phyloP scores from a whole-genome alignment of 2,113 vertebrate genomes.

The Bucco capensis region DNA sequence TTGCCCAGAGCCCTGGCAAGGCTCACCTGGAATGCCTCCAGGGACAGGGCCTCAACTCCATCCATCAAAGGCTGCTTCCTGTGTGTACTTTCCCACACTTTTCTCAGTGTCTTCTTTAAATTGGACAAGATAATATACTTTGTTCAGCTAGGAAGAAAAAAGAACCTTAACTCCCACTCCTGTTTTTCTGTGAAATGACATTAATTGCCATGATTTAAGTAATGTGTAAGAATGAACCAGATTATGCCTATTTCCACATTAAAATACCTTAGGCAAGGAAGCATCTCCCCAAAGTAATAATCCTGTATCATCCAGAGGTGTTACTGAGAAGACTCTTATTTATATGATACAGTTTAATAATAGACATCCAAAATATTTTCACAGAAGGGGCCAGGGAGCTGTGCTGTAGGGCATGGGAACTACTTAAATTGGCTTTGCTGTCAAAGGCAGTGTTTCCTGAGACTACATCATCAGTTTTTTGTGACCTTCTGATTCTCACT shows the following conservation, averaged over 20 bases:
- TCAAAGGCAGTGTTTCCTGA: conserved; percentile 6
- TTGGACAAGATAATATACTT: not conserved
- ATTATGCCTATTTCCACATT: not conserved
- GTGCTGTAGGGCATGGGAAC: not conserved
- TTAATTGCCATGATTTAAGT: not conserved
- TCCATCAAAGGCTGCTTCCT: not conserved
- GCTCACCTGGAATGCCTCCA: too few species aligned
- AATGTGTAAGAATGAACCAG: not conserved
- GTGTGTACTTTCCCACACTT: not conserved
- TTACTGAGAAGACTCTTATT: not conserved
- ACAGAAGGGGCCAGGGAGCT: not conserved
- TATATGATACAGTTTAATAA: not conserved
- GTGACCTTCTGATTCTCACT: not conserved
- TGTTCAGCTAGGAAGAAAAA: not conserved
- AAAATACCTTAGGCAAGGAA: not conserved
- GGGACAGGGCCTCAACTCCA: too few species aligned
- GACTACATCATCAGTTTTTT: not conserved
- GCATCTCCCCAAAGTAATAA: not conserved
- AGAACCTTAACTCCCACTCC: not conserved
- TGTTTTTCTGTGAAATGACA: not conserved
- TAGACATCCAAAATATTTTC: not conserved
- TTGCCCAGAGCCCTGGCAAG: too few species aligned
- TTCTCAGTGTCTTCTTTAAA: not conserved
- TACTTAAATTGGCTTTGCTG: not conserved
- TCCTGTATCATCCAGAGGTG: conserved; percentile 9